Base-by-base conservation (phyloP, 2,113 vertebrate genomes). In the Seriola aureovittata region DNA sequence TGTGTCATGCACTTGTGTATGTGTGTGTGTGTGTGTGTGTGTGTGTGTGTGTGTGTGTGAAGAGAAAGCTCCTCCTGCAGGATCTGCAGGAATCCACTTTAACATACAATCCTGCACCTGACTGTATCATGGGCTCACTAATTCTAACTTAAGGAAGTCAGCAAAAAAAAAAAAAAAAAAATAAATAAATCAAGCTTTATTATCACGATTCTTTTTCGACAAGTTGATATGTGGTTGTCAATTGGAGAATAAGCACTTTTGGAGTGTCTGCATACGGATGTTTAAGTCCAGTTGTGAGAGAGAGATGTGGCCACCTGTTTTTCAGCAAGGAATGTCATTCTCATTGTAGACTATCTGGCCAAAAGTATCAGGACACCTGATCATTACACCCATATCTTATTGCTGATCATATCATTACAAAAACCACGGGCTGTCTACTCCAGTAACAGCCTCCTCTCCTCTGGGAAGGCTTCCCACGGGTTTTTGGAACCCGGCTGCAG, bases 1-100 rank as follows among this genome's bases (percentile, higher is more conserved):
- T 69, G n/a, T 64, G 66, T n/a, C 17, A 66, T 17, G 57, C 60
- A 40, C 12, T n/a, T 62, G n/a, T 58, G 55, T 58, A n/a, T 55
- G 54, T 55, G 50, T 54, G 54, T 58, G 54, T 62, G n/a, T 57
- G 54, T 57, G 54, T 57, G 54, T 57, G 68, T 58, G 19, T 52
- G 70, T 14, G 12, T 48, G 48, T 62, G n/a, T 57, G 77, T 58
- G 19, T 52, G 70, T 14, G 8, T 48, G 55, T 62, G n/a, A 29
- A 23, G 54, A n/a, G 69, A 60, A 81, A 62, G 59, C 67, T 78
- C 68, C 68, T 78, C 73, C 67, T 67, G 78, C 50, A 62, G 68
- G 19, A 48, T 68, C 54, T 67, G 44, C 38, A 54, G 69, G 64
- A 52, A 38, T 52, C 54, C 50, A 38, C 60, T 50, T 29, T 29